phyloP scores from a whole-genome alignment of 2,888 invertebrate species.

The Drosophila pseudotalamancana region DNA sequence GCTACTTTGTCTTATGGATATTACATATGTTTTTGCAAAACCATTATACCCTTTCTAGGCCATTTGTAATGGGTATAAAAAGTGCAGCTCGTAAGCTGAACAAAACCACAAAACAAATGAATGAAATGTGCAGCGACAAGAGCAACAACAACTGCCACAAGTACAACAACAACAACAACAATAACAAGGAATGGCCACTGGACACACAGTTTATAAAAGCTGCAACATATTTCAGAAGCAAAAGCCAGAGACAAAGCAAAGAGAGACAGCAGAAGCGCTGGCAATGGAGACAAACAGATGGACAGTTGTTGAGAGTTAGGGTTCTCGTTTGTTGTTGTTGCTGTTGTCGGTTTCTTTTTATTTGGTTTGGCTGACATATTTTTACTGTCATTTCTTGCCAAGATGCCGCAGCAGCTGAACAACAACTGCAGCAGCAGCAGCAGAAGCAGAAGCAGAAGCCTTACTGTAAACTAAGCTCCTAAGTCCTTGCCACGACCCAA shows the following conservation, averaged over 20 bases:
- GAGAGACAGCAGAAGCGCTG: not conserved
- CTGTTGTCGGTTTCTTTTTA: not conserved
- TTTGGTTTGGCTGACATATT: conserved; percentile 63
- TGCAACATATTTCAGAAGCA: conserved; percentile 51
- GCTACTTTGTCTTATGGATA: too few relatives aligned
- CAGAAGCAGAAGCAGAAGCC: conserved; percentile 16
- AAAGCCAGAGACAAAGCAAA: conserved; percentile 6
- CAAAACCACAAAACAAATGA: conserved; percentile 73
- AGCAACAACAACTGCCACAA: too few relatives aligned
- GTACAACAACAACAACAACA: conserved; percentile 30
- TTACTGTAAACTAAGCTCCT: conserved; percentile 53
- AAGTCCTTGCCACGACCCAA: conserved; percentile 75
- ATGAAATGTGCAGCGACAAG: conserved; percentile 62
- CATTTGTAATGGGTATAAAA: too few relatives aligned
- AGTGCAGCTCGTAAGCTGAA: conserved; percentile 57
- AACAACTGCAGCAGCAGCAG: conserved; percentile 17
- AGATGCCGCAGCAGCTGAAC: conserved; percentile 39
- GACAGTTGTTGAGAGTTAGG: conserved; percentile 30
- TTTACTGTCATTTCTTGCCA: conserved; percentile 64
- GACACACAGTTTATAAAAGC: conserved; percentile 60
- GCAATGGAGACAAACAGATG: conserved; percentile 21
- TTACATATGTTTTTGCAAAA: too few relatives aligned
- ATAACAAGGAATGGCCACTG: conserved; percentile 14
- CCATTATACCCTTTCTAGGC: too few relatives aligned
- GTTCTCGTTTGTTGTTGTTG: not conserved